A percentile compares a stretch with the other conserved stretches of the same genome.
Conservation (phyloP, 1,140 invertebrate species). For the Lysiphlebus fabarum region DNA sequence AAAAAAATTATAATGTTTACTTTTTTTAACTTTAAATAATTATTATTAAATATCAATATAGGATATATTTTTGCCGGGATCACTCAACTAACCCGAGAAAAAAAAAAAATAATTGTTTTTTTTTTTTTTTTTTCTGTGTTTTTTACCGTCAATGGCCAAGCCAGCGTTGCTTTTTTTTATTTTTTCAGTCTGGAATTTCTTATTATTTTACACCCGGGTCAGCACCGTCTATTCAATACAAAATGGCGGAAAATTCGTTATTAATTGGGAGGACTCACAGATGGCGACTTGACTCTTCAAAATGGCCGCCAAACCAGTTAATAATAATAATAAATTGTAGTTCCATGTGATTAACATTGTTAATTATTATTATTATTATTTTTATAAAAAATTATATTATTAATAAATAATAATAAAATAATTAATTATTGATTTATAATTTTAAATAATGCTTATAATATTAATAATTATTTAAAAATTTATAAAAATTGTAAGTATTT, state of each 20-base stretch:
- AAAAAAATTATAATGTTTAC: too few species aligned
- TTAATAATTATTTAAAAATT: too few species aligned
- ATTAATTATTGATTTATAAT: too few species aligned
- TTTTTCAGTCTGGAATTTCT: slow-evolving; percentile 4
- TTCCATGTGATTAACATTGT: too few species aligned
- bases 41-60: slow-evolving; percentile 12
- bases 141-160: slow-evolving; percentile 14
- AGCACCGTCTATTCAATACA: slow-evolving; percentile 29
- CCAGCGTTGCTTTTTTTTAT: slow-evolving; percentile 23
- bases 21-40: not conserved
- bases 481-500: too few species aligned
- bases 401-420: too few species aligned
- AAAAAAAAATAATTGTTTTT: not conserved
- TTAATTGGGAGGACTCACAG: slow-evolving; percentile 14
- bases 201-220: slow-evolving; percentile 17
- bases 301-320: too few species aligned
- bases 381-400: too few species aligned
- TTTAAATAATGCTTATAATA: too few species aligned
- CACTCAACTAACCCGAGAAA: not conserved
- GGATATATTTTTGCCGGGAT: slow-evolving; percentile 14
- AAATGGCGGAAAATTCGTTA: slow-evolving; percentile 6
- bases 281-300: slow-evolving; percentile 16
- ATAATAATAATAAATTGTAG: too few species aligned
- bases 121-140: not conserved
- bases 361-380: too few species aligned